Evolutionary conservation across 2,888 invertebrate genomes (phyloP).

Genomic region (Trachelus iudaicus): DNA sequence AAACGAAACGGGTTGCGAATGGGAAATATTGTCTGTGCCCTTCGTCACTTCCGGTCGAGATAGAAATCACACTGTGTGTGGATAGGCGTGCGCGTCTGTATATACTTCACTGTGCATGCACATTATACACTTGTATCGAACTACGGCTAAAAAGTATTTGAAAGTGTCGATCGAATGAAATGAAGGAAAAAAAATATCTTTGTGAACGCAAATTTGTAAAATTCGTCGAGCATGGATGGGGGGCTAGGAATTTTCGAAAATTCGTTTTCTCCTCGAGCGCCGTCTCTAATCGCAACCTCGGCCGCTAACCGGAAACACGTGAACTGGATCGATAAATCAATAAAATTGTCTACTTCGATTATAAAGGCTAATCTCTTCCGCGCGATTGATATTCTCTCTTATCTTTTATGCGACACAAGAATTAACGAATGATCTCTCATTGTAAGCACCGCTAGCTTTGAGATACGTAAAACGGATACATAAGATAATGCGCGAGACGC

Average conservation of each 20-base stretch:
- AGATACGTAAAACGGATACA: neutral
- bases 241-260: neutral
- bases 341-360: conserved; percentile 43
- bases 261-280: neutral
- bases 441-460: neutral
- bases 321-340: neutral
- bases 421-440: neutral
- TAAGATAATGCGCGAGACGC: neutral
- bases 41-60: neutral
- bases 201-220: neutral
- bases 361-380: conserved; percentile 43
- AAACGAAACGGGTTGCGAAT: neutral
- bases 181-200: neutral
- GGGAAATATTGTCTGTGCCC: neutral
- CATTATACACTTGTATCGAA: neutral
- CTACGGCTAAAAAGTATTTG: neutral
- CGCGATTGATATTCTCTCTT: conserved; percentile 43
- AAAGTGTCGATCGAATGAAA: neutral
- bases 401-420: neutral
- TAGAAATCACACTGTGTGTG: neutral
- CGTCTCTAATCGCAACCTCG: neutral
- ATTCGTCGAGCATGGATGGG: neutral
- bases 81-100: neutral
- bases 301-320: neutral
- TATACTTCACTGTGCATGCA: neutral